Evolutionary conservation across 2,888 invertebrate species (phyloP).

Genomic region (Drosophila paramelanica): DNA sequence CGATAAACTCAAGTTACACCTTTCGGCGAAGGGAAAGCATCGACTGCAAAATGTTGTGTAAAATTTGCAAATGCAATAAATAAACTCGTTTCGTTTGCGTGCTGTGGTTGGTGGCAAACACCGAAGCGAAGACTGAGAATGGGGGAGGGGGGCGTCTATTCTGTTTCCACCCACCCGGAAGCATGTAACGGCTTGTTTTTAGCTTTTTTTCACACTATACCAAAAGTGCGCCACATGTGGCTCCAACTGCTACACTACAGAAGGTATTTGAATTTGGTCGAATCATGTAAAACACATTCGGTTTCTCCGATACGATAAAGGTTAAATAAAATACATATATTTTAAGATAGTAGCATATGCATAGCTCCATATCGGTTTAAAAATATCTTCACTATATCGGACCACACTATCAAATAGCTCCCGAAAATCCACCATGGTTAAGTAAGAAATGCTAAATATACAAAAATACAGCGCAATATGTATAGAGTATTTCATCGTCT

Average conservation of each 20-base stretch:
- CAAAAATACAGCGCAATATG: not conserved
- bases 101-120: conserved; percentile 37
- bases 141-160: not conserved
- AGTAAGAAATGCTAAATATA: too few species aligned
- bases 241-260: conserved; percentile 29
- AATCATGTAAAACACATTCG: not conserved
- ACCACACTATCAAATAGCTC: too few species aligned
- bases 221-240: conserved; percentile 63
- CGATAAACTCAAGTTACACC: conserved; percentile 78
- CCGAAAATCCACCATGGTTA: not conserved
- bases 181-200: conserved; percentile 68
- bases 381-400: too few species aligned
- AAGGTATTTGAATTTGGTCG: not conserved
- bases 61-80: conserved; percentile 81
- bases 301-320: too few species aligned
- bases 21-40: conserved; percentile 33
- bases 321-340: too few species aligned
- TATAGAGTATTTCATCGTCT: not conserved
- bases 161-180: conserved; percentile 49
- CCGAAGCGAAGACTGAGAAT: not conserved
- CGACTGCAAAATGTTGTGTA: conserved; percentile 78
- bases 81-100: conserved; percentile 76
- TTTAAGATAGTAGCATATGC: too few species aligned
- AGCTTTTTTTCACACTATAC: conserved; percentile 51
- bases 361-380: too few species aligned